Base-by-base conservation (phyloP, 1,140 invertebrate species). In the Oppia nitens region DNA sequence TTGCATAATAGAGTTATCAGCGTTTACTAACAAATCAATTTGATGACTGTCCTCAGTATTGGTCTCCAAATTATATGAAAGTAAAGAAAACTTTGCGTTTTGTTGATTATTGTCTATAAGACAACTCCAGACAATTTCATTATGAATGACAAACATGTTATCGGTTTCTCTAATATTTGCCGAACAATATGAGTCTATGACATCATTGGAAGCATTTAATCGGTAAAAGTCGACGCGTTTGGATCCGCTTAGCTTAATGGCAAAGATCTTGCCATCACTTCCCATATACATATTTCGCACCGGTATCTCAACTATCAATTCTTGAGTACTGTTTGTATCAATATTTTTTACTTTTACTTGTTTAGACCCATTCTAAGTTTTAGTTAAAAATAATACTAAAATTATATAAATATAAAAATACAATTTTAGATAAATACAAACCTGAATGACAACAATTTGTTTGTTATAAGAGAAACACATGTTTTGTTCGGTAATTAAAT, bases 401-500 rank as follows among this genome's bases (percentile, higher is more conserved):
- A 40, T 40, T 40, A 40, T 40, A 40, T 40, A 17, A 40, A 9
- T 40, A 9, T 40, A 17, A 40, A 40, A 40, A 6, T n/a, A n/a
- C n/a, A n/a, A n/a, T n/a, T n/a, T n/a, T 40, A 6, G 17, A 40
- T 40, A 9, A 40, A 17, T 9, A 9, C 32, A 40, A 40, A 71
- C 72, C 66, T 81, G 79, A 53, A 80, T 72, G 12, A 74, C 76
- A 21, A 74, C 73, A 17, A 77, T 69, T 73, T 79, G 63, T 25
- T 84, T 78, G 26, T 78, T 81, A 65, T 84, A 90, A 40, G 77
- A 77, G 65, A 81, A 81, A 65, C 81, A 85, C 65, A 91, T 79
- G 49, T 79, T 76, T 70, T 90, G 86, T 66, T 93, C 85, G 69
- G 81, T 79, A 47, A 96, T 73, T 64, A 95, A 82, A 65, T 82